Percentiles rank a stretch among this genome's conserved stretches.
Evolutionary conservation across 2,888 invertebrate genomes (phyloP).

Genomic region (Platynereis dumerilii): DNA sequence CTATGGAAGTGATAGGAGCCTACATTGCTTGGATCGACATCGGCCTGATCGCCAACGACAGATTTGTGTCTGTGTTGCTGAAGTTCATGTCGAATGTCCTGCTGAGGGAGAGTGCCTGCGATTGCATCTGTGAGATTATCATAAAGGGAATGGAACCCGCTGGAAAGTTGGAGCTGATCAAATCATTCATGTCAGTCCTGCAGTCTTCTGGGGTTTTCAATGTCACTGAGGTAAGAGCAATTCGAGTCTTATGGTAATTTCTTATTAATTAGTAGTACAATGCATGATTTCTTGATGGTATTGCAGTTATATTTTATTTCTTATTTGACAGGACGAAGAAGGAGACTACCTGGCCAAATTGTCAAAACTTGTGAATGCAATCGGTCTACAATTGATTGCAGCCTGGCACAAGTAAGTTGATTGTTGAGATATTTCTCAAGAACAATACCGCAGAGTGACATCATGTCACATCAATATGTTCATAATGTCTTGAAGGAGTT

Average conservation of each 20-base stretch:
- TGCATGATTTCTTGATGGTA: no score
- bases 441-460: no score
- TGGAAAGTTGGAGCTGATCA: constrained; percentile 67
- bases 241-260: no score
- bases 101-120: constrained; percentile 66
- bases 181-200: constrained; percentile 64
- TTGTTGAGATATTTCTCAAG: no score
- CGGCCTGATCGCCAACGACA: constrained; percentile 68
- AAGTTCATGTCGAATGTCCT: constrained; percentile 57
- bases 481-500: no score
- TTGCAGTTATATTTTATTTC: no score
- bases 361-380: constrained; percentile 66
- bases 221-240: constrained; percentile 53
- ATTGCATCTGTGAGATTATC: constrained; percentile 67
- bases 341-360: constrained; percentile 66
- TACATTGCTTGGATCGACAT: constrained; percentile 71
- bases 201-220: constrained; percentile 62
- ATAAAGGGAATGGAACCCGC: constrained; percentile 70
- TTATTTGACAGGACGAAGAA: constrained; percentile 66
- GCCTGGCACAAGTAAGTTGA: constrained; percentile 62
- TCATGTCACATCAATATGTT: no score
- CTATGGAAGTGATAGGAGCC: constrained; percentile 67
- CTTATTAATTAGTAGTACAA: no score
- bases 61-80: constrained; percentile 66
- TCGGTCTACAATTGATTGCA: constrained; percentile 65